phyloP scores from a whole-genome alignment of 2,888 invertebrate species.

The Ferrisia virgata region DNA sequence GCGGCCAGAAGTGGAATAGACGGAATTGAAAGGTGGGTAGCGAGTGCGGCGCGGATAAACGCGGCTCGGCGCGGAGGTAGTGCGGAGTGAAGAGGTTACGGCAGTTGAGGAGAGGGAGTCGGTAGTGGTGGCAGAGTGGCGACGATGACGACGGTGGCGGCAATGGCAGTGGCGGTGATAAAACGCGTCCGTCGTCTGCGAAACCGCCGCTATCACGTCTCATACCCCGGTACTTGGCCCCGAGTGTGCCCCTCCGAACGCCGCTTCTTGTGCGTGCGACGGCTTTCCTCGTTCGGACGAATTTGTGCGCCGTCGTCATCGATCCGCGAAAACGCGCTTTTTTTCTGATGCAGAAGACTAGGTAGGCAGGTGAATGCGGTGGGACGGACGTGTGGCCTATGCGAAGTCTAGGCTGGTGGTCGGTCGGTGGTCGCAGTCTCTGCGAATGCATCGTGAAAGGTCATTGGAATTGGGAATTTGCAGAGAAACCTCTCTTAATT shows the following conservation, averaged over 20 bases:
- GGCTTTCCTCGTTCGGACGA: neutral
- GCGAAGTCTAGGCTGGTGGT: neutral
- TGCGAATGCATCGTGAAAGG: neutral
- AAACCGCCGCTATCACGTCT: neutral
- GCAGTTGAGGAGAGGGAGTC: conserved; percentile 37
- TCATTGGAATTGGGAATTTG: neutral
- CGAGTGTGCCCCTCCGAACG: neutral
- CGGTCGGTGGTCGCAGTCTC: neutral
- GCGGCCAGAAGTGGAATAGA: neutral
- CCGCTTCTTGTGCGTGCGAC: neutral
- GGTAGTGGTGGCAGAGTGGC: conserved; percentile 18
- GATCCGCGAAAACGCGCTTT: conserved; percentile 40
- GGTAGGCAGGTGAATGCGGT: neutral
- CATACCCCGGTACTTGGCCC: neutral
- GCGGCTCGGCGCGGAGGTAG: neutral
- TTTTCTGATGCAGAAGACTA: neutral
- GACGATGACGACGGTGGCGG: neutral
- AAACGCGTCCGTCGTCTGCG: neutral
- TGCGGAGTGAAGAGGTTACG: too few species aligned
- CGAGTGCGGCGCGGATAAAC: neutral
- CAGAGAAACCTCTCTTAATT: neutral
- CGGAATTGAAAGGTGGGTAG: neutral
- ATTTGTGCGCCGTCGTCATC: conserved; percentile 33
- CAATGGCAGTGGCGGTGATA: conserved; percentile 15
- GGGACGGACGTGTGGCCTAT: neutral